A percentile compares a stretch with the other conserved stretches of the same genome.
Evolutionary conservation across 2,888 invertebrate genomes (phyloP).

Genomic region (Caenorhabditis sp.): DNA sequence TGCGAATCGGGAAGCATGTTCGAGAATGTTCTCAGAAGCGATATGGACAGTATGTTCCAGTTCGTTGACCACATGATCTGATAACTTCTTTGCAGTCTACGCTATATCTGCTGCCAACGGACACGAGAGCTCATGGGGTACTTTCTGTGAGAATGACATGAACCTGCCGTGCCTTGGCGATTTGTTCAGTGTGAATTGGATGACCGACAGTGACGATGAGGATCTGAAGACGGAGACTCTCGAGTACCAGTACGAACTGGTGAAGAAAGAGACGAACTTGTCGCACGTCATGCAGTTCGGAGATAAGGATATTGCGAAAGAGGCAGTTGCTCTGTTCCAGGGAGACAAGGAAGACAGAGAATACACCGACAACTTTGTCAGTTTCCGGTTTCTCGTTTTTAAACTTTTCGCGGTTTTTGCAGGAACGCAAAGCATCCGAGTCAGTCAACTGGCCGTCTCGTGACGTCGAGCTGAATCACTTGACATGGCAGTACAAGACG

Average conservation of each 20-base stretch:
- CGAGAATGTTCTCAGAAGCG: conserved; percentile 85
- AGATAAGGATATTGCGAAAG: conserved; percentile 83
- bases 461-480: conserved; percentile 83
- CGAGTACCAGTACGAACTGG: conserved; percentile 85
- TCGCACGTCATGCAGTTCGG: conserved; percentile 87
- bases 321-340: conserved; percentile 83
- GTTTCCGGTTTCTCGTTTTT: background rate
- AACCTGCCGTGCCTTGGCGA: conserved; percentile 85
- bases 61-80: background rate
- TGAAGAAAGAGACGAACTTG: conserved; percentile 86
- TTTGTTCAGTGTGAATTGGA: conserved; percentile 87
- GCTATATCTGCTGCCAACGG: conserved; percentile 87
- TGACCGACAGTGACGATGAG: conserved; percentile 86
- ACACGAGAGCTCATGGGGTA: conserved; percentile 86
- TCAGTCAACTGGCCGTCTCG: conserved; percentile 83
- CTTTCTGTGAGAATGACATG: conserved; percentile 85
- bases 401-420: conserved; percentile 7
- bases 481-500: conserved; percentile 61
- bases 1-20: conserved; percentile 88
- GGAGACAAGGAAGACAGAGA: conserved; percentile 75
- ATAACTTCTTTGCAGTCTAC: conserved; percentile 84
- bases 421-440: conserved; percentile 22
- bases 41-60: conserved; percentile 74
- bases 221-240: conserved; percentile 85
- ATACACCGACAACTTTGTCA: conserved; percentile 53